Evolutionary conservation across 2,113 vertebrate species (phyloP), one percentile per base, ranked within the genome.

Genomic region (Hassar affinis): DNA sequence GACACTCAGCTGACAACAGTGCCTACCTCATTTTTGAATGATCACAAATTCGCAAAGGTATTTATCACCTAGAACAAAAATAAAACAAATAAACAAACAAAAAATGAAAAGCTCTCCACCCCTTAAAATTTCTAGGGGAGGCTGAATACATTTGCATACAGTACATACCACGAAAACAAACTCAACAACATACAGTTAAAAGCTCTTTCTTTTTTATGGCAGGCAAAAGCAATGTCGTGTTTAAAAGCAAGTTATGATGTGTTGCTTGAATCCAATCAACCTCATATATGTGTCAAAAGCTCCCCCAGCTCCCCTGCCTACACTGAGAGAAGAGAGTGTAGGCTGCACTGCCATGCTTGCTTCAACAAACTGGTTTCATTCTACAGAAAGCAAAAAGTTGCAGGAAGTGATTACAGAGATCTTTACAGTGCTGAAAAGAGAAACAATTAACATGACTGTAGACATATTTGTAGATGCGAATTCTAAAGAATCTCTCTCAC

Each of bases 301-400:
- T 42, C 18, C 64, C 38, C 4, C 27, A 69, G 7, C 10, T 5
- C 66, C 30, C 18, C 35, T 25, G 68, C 68, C 11, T 11, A 47
- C 66, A 47, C 68, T 47, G 68, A n/a, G 22, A 14, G 33, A 38
- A 33, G 20, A 15, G 25, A 1, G 35, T 42, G n/a, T 27, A 72
- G 45, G 45, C 45, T 49, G 42, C 10, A 5, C 49, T 76, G 74
- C 47, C 14, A 12, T 76, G 17, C 27, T 52, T 52, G 49, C 74
- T 76, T 51, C 72, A 75, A 54, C 49, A 76, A 76, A 35, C 51
- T 22, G 27, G 17, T 76, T 76, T 76, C 74, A 72, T 49, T 72
- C 42, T 72, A 27, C 42, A 76, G 30, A 76, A 76, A 52, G 71
- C 47, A 45, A 69, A 33, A n/a, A 45, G 38, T 49, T 35, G 51